These are phyloP conservation scores for Pedionomus torquatus DNA, from an alignment of 2,113 vertebrate genomes.

Conservation along the genomic window DNA sequence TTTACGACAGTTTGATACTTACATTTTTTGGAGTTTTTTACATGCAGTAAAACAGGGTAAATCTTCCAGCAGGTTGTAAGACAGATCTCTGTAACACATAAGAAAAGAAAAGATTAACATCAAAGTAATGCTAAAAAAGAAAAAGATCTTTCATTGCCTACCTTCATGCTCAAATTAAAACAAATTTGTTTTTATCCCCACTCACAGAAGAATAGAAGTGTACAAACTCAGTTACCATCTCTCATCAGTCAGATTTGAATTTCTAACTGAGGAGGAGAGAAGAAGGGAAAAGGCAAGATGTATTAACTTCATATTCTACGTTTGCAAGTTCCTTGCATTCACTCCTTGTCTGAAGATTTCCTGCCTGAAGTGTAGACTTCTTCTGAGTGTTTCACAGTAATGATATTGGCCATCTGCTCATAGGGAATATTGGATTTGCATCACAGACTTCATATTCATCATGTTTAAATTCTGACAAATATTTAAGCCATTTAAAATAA, in stretches of 20 bases:
- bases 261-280: not conserved
- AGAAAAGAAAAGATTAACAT: not conserved
- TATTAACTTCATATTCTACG: not conserved
- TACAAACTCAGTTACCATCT: not conserved
- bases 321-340: not conserved
- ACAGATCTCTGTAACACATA: constrained; percentile 86
- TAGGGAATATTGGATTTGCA: constrained; percentile 21
- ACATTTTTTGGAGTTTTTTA: constrained; percentile 90
- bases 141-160: not conserved
- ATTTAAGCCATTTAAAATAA: constrained; percentile 62
- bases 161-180: not conserved
- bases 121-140: not conserved
- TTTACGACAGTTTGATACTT: constrained; percentile 47
- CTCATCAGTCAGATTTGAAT: not conserved
- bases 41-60: constrained; percentile 88
- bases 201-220: not conserved
- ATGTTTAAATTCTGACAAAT: constrained; percentile 44
- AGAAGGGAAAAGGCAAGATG: not conserved
- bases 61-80: constrained; percentile 87
- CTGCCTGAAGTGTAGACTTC: not conserved
- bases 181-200: not conserved
- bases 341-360: not conserved
- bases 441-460: constrained; percentile 11
- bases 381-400: not conserved
- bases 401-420: not conserved